Evolutionary conservation across 1,140 invertebrate species (phyloP), one percentile per base, ranked within the genome.

Genomic region (Whitmania pigra): DNA sequence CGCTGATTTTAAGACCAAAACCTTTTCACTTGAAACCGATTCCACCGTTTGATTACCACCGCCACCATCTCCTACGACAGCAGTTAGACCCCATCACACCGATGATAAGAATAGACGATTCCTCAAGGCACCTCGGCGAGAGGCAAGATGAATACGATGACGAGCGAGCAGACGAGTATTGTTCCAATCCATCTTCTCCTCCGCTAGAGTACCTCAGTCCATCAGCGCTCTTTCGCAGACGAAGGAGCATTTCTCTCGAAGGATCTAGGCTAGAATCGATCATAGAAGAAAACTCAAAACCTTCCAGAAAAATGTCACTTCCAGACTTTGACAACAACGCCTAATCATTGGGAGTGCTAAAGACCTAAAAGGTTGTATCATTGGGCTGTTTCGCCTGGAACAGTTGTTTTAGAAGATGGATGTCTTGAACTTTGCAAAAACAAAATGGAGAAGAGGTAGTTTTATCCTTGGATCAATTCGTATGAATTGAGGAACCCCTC

Each of bases 231-330:
- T 70, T 70, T 7, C 69, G 69, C 20, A 49, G 69, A 53, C 40
- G 69, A 25, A 70, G 69, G 29, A 70, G 69, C 43, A 70, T 70
- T 18, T 70, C 69, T 18, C 69, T 70, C 6, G 69, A 70, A 54
- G 31, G 69, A 17, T 53, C 69, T 18, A 36, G 53, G 15, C 53
- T 70, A n/a, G 69, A 70, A 53, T 36, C 69, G 43, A 70, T 70
- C 40, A 20, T 70, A 20, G 69, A 70, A 53, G 69, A 70, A 53
- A 70, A 70, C 49, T 70, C 69, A 7, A 63, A 63, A 63, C 29
- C 57, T 22, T 63, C 57, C 22, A 63, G 57, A 17, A 63, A 63
- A 31, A 63, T 63, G 57, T 63, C 57, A 6, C 57, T 63, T 20
- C 57, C 57, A 13, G 57, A 63, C 11, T 63, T 63, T 17, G 57